Evolutionary conservation across 2,113 vertebrate species (phyloP), one percentile per base, ranked within the genome.

Genomic region (Merops nubicus): DNA sequence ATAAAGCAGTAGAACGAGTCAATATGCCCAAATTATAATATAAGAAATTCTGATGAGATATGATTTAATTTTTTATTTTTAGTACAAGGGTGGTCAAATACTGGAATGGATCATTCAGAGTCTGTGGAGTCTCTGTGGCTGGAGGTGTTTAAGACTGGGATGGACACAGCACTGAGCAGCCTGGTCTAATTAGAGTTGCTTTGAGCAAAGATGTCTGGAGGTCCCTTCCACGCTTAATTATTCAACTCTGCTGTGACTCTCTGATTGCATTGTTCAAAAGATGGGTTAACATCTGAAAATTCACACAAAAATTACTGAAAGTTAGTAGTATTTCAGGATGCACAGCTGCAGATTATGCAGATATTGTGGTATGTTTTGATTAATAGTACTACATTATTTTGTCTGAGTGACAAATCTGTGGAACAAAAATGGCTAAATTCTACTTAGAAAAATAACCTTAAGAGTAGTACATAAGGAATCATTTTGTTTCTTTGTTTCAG

Each of bases 51-150:
- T 45, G 9, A 31, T 22, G 9, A 11, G 9, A 16, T 26, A 18
- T 4, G 0, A 3, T 33, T 53, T 42, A 53, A 21, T 33, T 11
- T 17, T 40, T 11, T 13, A 40, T 63, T 48, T n/a, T 42, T 22
- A 26, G 5, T 10, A 34, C 9, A 63, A 63, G 2, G 1, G 1
- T 23, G 4, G 6, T 48, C 9, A 53, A 33, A 26, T 28, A 51
- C 12, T 11, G 6, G 8, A 70, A 5, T 47, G 9, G 11, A 42
- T 34, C 21, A 15, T 8, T 38, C 4, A 82, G n/a, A 65, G 17
- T 5, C 17, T 59, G 6, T 82, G 4, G 1, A 54, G 3, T 56
- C 8, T 78, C 40, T 60, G 42, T 26, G 29, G 3, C 15, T 87
- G 22, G 11, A 69, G 12, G 5, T 69, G 22, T 36, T 38, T 26